Conservation (phyloP, 2,113 vertebrate genomes). For the Tupaia tana region DNA sequence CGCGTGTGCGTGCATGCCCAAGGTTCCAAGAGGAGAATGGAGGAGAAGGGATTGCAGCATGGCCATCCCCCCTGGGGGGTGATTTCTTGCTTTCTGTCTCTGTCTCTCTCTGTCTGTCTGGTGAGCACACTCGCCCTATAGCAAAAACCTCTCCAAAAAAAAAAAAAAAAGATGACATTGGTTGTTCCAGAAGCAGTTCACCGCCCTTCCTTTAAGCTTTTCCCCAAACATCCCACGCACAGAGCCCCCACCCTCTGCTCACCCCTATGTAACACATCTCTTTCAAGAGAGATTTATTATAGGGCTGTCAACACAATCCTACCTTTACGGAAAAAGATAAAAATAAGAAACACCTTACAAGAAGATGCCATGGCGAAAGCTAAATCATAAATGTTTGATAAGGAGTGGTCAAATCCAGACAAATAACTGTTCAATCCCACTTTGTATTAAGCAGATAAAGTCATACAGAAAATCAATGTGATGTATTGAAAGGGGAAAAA, state of each 20-base stretch:
- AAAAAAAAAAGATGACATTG: slow-evolving; percentile 33
- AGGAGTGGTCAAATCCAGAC: slow-evolving; percentile 89
- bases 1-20: too few species aligned
- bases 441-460: slow-evolving; percentile 95
- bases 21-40: too few species aligned
- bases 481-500: slow-evolving; percentile 88
- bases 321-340: slow-evolving; percentile 86
- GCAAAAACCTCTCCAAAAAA: too few species aligned
- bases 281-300: slow-evolving; percentile 86
- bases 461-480: slow-evolving; percentile 95
- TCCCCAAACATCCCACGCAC: background rate
- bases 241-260: background rate
- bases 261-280: slow-evolving; percentile 60
- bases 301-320: slow-evolving; percentile 80
- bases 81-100: too few species aligned
- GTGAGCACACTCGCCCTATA: too few species aligned
- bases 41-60: too few species aligned
- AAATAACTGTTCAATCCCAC: slow-evolving; percentile 89
- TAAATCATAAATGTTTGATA: slow-evolving; percentile 92
- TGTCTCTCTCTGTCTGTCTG: too few species aligned
- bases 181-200: slow-evolving; percentile 9
- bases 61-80: too few species aligned
- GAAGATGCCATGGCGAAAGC: slow-evolving; percentile 84
- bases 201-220: background rate
- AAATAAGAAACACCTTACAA: slow-evolving; percentile 89